These are phyloP conservation scores for Pseudorhombus dupliciocellatus DNA, from an alignment of 2,113 vertebrate genomes.

Conservation along the genomic window DNA sequence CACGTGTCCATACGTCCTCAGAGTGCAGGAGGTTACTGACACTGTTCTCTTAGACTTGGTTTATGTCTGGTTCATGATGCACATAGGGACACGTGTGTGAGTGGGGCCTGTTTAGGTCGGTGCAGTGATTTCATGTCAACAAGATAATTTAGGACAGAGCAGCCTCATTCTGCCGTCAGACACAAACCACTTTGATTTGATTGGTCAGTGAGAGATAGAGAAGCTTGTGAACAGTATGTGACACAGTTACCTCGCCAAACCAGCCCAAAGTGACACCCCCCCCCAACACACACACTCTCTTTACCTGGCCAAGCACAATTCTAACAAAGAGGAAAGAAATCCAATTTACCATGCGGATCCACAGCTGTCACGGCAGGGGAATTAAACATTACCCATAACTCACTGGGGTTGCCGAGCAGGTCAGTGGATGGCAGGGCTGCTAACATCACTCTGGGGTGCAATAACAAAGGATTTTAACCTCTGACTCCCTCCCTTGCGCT, in stretches of 20 bases:
- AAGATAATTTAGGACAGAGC: conserved; percentile 41
- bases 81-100: background rate
- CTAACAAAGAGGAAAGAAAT: conserved; percentile 63
- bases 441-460: conserved; percentile 76
- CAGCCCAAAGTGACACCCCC: conserved; percentile 33
- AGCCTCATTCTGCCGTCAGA: conserved; percentile 43
- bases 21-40: background rate
- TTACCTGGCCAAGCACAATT: conserved; percentile 60
- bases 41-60: conserved; percentile 3
- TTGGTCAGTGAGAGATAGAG: conserved; percentile 65
- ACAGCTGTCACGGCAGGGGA: conserved; percentile 75
- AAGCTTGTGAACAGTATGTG: conserved; percentile 55
- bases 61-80: conserved; percentile 20
- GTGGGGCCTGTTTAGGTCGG: conserved; percentile 19
- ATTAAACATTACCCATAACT: conserved; percentile 81
- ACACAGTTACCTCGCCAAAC: conserved; percentile 59
- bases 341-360: conserved; percentile 77
- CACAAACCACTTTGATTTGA: conserved; percentile 65
- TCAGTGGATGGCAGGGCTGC: conserved; percentile 66
- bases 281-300: conserved; percentile 13
- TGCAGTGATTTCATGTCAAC: conserved; percentile 47
- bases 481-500: conserved; percentile 59
- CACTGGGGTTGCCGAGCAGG: conserved; percentile 69
- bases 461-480: conserved; percentile 80
- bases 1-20: background rate